Base-by-base conservation (phyloP, 2,797 vertebrate genomes). In the Diglossa cyanea region DNA sequence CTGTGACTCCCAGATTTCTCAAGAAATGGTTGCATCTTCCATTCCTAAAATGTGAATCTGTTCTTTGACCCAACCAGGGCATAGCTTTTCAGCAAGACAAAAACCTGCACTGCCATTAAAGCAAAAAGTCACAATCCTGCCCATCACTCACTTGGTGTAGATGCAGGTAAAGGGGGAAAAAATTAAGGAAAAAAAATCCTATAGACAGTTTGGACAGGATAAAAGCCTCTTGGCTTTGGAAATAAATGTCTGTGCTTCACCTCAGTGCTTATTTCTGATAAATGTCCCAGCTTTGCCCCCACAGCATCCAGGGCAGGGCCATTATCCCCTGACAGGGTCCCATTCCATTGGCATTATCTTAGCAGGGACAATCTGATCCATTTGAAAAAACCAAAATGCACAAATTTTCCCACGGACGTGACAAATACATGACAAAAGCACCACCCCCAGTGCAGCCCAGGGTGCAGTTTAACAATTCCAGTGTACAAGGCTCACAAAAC, bases 181-280 rank as follows among this genome's bases (percentile, higher is more conserved):
- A 17, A 3, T 26, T 9, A 12, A 16, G 16, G 3, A 5, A 42
- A 31, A 74, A 74, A 68, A 6, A 35, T 25, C 42, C 8, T 3
- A 9, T 1, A 40, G 63, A 57, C 45, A 24, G 30, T 57, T 87
- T 45, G 86, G 82, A 93, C 78, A 95, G 57, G 60, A 42, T 88
- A 83, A 96, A 96, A 93, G 66, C 53, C 72, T 47, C 15, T 28
- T 78, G 20, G 17, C 68, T 92, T 87, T 66, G 25, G 84, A 84
- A 86, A 89, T 79, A 60, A 95, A 82, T 33, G 33, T 18, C 17
- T 75, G 60, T 65, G 13, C 74, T 94, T 91, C 85, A 77, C 72
- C 83, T 79, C 48, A 61, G 40, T 77, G 76, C 21, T 92, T 50
- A 48, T 94, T 95, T 87, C 85, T 92, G 84, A 95, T 62, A 85